A percentile compares a stretch with the other conserved stretches of the same genome.
These are phyloP conservation scores for Aphaenogaster rudis DNA, from an alignment of 1,140 invertebrate species.

Conservation along the genomic window DNA sequence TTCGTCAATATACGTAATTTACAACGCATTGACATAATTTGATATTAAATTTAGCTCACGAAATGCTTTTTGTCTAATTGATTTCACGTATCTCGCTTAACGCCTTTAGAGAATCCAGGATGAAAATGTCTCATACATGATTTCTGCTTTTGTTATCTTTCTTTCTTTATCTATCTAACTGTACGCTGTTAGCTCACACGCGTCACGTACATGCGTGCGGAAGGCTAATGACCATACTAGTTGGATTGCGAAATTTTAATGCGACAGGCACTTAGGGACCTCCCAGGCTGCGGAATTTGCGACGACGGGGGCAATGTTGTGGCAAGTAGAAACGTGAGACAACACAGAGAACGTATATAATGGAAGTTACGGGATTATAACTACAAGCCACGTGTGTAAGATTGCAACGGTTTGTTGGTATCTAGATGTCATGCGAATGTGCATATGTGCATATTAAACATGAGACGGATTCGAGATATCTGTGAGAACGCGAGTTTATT, in stretches of 20 bases:
- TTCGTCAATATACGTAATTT: constrained; percentile 1
- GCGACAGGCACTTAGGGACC: not conserved
- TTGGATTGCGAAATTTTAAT: constrained; percentile 48
- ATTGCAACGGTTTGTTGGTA: constrained; percentile 18
- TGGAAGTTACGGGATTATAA: constrained; percentile 5
- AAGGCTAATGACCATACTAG: constrained; percentile 31
- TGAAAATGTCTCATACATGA: not conserved
- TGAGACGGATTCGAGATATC: constrained; percentile 34
- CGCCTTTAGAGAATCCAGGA: constrained; percentile 12
- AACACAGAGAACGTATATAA: not conserved
- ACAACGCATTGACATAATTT: not conserved
- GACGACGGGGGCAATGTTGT: too few relatives aligned
- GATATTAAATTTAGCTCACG: not conserved
- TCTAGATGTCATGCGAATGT: constrained; percentile 1
- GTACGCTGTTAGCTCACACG: not conserved
- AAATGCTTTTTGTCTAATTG: not conserved
- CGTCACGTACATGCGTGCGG: not conserved
- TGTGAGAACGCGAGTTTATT: constrained; percentile 32
- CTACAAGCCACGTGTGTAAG: not conserved
- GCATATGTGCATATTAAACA: constrained; percentile 22
- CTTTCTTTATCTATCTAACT: not conserved
- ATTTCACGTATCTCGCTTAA: not conserved
- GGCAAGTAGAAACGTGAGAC: constrained; percentile 43
- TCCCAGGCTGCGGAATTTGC: constrained; percentile 6
- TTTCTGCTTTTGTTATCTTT: not conserved